Evolutionary conservation across 2,797 vertebrate species (phyloP).

Genomic region (Somateria mollissima): DNA sequence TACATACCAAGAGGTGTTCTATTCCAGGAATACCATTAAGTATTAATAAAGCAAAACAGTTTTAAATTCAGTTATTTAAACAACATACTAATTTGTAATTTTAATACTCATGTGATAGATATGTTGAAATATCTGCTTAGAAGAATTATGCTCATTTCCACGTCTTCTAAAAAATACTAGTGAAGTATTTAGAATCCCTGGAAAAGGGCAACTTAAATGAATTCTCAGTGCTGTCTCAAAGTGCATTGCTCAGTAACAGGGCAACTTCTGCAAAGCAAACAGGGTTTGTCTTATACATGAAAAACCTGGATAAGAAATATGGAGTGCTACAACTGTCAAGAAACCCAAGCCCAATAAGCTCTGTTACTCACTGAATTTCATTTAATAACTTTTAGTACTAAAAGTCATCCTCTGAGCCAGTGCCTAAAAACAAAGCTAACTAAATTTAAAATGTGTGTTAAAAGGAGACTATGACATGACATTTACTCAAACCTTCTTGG

Average conservation of each 20-base stretch:
- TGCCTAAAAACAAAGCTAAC: neutral
- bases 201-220: neutral
- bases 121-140: neutral
- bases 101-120: neutral
- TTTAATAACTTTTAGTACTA: neutral
- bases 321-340: neutral
- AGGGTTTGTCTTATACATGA: neutral
- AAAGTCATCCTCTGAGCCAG: neutral
- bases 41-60: neutral
- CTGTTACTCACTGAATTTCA: neutral
- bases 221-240: neutral
- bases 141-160: neutral
- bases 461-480: neutral
- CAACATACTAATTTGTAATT: neutral
- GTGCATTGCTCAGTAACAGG: accelerated
- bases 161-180: neutral
- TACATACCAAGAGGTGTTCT: neutral
- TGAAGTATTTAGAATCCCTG: neutral
- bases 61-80: neutral
- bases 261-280: neutral
- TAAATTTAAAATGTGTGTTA: neutral
- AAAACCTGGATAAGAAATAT: neutral
- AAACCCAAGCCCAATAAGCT: neutral
- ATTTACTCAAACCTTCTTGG: neutral
- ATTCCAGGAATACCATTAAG: neutral